Percentiles rank a stretch among this genome's conserved stretches.
phyloP scores from a whole-genome alignment of 2,113 vertebrate genomes.

The Mesitornis unicolor region DNA sequence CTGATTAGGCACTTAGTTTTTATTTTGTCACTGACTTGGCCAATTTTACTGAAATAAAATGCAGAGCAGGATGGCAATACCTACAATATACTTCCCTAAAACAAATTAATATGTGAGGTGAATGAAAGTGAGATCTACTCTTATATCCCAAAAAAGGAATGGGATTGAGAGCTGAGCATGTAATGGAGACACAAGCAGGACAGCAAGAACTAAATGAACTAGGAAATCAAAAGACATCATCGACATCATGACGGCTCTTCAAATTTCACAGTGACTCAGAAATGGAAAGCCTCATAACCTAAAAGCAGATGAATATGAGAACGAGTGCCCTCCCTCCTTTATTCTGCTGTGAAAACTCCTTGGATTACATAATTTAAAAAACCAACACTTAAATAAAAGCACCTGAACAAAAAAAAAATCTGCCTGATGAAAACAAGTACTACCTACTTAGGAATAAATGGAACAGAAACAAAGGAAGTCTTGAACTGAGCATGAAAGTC shows the following conservation, averaged over 20 bases:
- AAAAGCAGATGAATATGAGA: neutral
- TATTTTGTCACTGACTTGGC: neutral
- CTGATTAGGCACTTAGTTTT: neutral
- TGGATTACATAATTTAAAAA: neutral
- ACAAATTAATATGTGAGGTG: neutral
- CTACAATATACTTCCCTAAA: neutral
- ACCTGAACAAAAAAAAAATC: neutral
- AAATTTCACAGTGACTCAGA: neutral
- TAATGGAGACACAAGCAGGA: neutral
- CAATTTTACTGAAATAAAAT: neutral
- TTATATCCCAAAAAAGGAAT: neutral
- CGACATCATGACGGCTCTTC: neutral
- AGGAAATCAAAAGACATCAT: neutral
- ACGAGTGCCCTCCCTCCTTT: neutral
- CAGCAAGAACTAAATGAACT: neutral
- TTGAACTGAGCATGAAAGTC: neutral
- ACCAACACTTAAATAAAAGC: neutral
- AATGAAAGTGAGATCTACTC: neutral
- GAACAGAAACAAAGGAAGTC: neutral
- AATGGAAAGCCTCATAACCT: neutral
- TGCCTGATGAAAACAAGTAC: neutral
- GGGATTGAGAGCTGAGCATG: neutral
- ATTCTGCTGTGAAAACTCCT: neutral
- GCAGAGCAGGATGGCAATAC: neutral
- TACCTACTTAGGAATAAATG: neutral